Percentiles rank a stretch among this genome's conserved stretches.
These are phyloP conservation scores for Catostomus latipinnis DNA, from an alignment of 2,797 vertebrate genomes.

Conservation along the genomic window DNA sequence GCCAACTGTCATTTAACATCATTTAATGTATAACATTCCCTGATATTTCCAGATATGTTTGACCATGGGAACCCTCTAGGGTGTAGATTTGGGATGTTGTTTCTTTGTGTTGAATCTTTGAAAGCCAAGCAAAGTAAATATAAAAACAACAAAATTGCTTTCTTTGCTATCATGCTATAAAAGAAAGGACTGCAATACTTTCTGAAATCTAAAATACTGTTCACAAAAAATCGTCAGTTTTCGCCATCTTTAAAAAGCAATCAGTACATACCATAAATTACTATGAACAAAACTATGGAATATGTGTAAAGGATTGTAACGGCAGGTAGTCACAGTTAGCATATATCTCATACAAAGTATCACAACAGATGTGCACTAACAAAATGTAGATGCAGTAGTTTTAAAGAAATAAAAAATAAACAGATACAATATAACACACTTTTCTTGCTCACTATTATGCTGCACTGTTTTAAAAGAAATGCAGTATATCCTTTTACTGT, in stretches of 20 bases:
- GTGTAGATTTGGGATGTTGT: background rate
- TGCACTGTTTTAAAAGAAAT: background rate
- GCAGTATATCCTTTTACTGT: background rate
- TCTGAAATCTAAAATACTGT: background rate
- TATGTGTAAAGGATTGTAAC: constrained; percentile 37
- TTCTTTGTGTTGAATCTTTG: background rate
- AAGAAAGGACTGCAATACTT: background rate
- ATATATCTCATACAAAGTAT: constrained; percentile 31
- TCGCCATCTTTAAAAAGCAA: constrained; percentile 19
- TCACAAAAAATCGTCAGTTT: constrained; percentile 1
- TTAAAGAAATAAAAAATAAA: constrained; percentile 27
- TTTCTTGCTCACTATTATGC: constrained; percentile 6
- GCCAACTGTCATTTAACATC: too few relatives aligned
- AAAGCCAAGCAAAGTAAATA: constrained; percentile 21
- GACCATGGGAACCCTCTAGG: too few relatives aligned
- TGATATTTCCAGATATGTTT: too few relatives aligned
- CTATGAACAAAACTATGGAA: constrained; percentile 36
- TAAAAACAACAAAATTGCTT: constrained; percentile 17
- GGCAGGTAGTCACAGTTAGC: constrained; percentile 35
- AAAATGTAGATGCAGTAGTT: constrained; percentile 47
- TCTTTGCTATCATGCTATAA: constrained; percentile 22
- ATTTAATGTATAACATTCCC: too few relatives aligned
- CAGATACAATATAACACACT: constrained; percentile 18
- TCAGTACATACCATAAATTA: constrained; percentile 42
- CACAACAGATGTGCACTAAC: constrained; percentile 5